Percentiles rank a stretch among this genome's conserved stretches.
Conservation (phyloP, 2,113 vertebrate genomes). For the Rhabdomys dilectus region DNA sequence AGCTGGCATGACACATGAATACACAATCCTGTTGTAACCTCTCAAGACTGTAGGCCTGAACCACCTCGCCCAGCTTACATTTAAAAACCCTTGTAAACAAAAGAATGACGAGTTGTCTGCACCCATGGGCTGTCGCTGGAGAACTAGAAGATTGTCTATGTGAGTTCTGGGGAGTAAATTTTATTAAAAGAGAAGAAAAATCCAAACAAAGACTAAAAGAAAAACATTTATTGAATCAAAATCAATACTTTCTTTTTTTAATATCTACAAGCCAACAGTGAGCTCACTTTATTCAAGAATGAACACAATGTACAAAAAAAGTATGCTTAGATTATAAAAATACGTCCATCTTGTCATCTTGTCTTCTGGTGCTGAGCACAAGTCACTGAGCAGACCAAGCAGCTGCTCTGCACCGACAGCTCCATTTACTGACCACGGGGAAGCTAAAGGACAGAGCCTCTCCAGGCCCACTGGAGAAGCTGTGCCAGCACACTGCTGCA, state of each 20-base stretch:
- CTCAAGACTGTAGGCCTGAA: neutral
- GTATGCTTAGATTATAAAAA: conserved; percentile 91
- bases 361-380: conserved; percentile 85
- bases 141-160: neutral
- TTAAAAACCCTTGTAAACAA: neutral
- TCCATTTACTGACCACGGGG: conserved; percentile 73
- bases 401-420: conserved; percentile 77
- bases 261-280: conserved; percentile 93
- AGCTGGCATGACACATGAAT: neutral
- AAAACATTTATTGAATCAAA: conserved; percentile 92
- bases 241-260: conserved; percentile 89
- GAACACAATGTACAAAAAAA: conserved; percentile 92
- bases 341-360: conserved; percentile 86
- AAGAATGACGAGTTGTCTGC: neutral
- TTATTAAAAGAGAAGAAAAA: conserved; percentile 3
- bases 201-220: conserved; percentile 84
- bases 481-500: neutral
- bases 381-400: conserved; percentile 85
- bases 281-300: conserved; percentile 90
- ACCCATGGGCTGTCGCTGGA: neutral
- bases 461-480: conserved; percentile 73
- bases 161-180: neutral
- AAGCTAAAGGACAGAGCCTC: conserved; percentile 65
- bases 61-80: neutral
- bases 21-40: neutral